Conservation (phyloP, 2,888 invertebrate species). For the Dioctria rufipes region DNA sequence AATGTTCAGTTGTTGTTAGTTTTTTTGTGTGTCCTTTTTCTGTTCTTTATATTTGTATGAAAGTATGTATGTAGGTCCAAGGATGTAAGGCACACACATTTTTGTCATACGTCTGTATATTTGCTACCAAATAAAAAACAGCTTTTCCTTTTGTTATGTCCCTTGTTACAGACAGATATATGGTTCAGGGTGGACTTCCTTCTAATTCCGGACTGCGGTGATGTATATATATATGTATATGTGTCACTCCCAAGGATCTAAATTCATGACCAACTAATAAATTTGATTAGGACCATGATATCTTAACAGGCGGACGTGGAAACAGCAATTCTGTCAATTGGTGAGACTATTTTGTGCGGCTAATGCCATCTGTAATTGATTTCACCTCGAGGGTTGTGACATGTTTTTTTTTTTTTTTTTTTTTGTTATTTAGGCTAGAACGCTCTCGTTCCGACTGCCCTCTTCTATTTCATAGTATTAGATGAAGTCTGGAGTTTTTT, state of each 20-base stretch:
- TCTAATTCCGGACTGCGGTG: conserved; percentile 15
- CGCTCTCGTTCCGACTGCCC: background rate
- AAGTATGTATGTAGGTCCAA: background rate
- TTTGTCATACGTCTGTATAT: background rate
- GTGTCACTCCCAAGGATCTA: conserved; percentile 58
- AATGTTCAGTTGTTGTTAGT: background rate
- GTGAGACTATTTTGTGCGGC: conserved; percentile 51
- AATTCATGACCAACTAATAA: conserved; percentile 60
- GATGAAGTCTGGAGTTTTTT: background rate
- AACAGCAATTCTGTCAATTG: conserved; percentile 42
- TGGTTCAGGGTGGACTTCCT: conserved; percentile 30
- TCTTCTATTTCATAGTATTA: background rate
- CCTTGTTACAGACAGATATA: background rate
- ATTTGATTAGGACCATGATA: conserved; percentile 59
- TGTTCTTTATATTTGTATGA: background rate
- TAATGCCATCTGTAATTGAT: conserved; percentile 59
- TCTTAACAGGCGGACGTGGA: conserved; percentile 44
- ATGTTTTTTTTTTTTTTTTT: conserved; percentile 41
- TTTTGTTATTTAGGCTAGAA: background rate
- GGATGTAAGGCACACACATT: background rate
- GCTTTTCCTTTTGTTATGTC: background rate
- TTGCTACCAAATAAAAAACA: background rate
- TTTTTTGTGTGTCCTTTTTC: conserved; percentile 16
- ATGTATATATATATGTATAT: background rate
- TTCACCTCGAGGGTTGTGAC: conserved; percentile 58